Base-by-base conservation (phyloP, 2,113 vertebrate genomes). In the Mionectes macconnelli region DNA sequence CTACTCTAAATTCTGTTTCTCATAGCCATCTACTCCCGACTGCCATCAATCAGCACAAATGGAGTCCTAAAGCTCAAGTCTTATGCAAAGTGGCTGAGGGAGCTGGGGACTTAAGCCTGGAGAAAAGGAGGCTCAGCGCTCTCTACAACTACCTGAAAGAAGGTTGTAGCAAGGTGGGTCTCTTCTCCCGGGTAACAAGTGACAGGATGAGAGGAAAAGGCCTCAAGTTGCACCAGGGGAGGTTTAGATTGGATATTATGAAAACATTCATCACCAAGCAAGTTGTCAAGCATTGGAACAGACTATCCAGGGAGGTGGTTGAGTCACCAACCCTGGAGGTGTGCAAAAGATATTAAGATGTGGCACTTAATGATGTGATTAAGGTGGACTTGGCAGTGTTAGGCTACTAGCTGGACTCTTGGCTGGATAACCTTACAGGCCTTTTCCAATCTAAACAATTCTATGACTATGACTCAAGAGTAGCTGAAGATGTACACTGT, bases 51-150 rank as follows among this genome's bases (percentile, higher is more conserved):
- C 12, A 68, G 33, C 33, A 60, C 10, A 39, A 76, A 63, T 23
- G 16, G 37, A 59, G 10, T 35, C 47, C 30, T 47, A 47, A 76
- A 35, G 39, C n/a, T 47, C 17, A 68, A 47, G 40, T 31, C 24
- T 39, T 21, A 35, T 0, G 3, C 4, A 14, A 17, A 82, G 53
- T 2, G 0, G 6, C 20, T 47, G 4, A 47, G 11, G 17, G 53
- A 53, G 14, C 2, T 35, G 30, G n/a, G 39, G n/a, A 31, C 40
- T 62, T 62, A 35, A 27, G 11, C 20, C 17, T 35, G n/a, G 24
- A 76, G n/a, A 25, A 75, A 68, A 53, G 30, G 45, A 68, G 23
- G 24, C 28, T 60, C 23, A 45, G 19, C 22, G 5, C 7, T 74
- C 27, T 24, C 44, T 39, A 39, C 15, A n/a, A 12, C 39, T 45